Evolutionary conservation across 2,113 vertebrate genomes (phyloP), one percentile per base, ranked within the genome.

Genomic region (Scomber japonicus): DNA sequence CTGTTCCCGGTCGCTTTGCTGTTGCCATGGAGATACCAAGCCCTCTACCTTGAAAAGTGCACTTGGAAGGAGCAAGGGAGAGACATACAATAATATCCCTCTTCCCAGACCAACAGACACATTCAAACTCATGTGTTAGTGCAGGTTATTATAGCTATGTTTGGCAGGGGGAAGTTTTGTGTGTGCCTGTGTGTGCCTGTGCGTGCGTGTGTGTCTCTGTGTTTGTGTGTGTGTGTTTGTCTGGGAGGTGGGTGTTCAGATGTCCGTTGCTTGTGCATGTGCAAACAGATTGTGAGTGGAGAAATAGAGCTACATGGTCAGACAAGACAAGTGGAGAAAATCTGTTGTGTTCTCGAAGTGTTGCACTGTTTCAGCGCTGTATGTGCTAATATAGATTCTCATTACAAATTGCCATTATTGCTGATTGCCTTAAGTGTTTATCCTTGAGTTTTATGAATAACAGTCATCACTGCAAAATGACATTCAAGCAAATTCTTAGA

Each of bases 1-100:
- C 80, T 15, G 54, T 77, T 92, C 84, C 79, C 88, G 83, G 89
- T 92, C 46, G 89, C 90, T 91, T 82, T 85, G 74, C 87, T 91
- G 94, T 95, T 95, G 88, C 94, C 89, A 95, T 95, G 95, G 94
- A 73, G 88, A 95, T 95, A 93, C 93, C 94, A 95, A 94, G 94
- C 94, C 94, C 94, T 91, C 92, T 86, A 94, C 93, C 94, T 94
- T 93, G 89, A 94, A 94, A 94, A 95, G 93, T 95, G 89, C 89
- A 91, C 91, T 93, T 91, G 79, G 85, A 93, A 93, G 86, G 72
- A 80, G 83, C 87, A 78, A 74, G 83, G 85, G 89, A 89, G 85
- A 79, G 84, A 83, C 80, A 90, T 90, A 90, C 90, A 88, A 90
- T 93, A 92, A 93, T 91, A 92, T 89, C 85, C 87, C 88, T 88